phyloP scores from a whole-genome alignment of 1,140 invertebrate genomes.

The Phocides pigmalion region DNA sequence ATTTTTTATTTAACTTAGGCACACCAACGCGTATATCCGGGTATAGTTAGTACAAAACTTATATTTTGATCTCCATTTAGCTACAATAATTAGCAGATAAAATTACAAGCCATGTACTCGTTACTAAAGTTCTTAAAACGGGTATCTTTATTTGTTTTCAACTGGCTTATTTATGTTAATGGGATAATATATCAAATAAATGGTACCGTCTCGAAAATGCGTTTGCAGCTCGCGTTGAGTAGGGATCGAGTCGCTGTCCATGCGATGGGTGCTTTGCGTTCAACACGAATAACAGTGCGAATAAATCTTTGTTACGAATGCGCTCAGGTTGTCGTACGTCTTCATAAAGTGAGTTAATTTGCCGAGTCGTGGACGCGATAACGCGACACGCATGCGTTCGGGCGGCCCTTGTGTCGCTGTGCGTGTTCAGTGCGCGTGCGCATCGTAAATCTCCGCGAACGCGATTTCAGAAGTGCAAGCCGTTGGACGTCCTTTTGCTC shows the following conservation, averaged over 20 bases:
- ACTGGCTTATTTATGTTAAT: slow-evolving; percentile 8
- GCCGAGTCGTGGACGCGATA: slow-evolving; percentile 59
- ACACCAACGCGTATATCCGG: no score
- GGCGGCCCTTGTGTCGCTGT: slow-evolving; percentile 49
- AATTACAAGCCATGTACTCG: no score
- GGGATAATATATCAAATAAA: slow-evolving; percentile 16
- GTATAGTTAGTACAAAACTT: no score
- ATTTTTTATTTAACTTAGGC: no score
- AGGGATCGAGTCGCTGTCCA: neutral
- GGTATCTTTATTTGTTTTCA: neutral
- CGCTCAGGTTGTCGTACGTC: slow-evolving; percentile 57
- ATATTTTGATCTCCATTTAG: slow-evolving; percentile 1
- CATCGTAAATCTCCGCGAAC: slow-evolving; percentile 60
- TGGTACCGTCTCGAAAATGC: slow-evolving; percentile 17
- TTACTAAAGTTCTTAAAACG: no score
- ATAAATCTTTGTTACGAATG: slow-evolving; percentile 49
- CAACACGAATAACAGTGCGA: slow-evolving; percentile 33
- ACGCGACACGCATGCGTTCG: slow-evolving; percentile 62
- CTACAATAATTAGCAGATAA: no score
- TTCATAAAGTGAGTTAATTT: slow-evolving; percentile 74
- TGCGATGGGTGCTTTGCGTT: slow-evolving; percentile 3
- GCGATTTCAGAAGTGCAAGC: slow-evolving; percentile 45
- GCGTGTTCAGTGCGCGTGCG: slow-evolving; percentile 54
- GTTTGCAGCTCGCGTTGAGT: slow-evolving; percentile 1
- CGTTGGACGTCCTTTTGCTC: slow-evolving; percentile 38